Evolutionary conservation across 2,113 vertebrate genomes (phyloP).

Genomic region (Todiramphus chloris): DNA sequence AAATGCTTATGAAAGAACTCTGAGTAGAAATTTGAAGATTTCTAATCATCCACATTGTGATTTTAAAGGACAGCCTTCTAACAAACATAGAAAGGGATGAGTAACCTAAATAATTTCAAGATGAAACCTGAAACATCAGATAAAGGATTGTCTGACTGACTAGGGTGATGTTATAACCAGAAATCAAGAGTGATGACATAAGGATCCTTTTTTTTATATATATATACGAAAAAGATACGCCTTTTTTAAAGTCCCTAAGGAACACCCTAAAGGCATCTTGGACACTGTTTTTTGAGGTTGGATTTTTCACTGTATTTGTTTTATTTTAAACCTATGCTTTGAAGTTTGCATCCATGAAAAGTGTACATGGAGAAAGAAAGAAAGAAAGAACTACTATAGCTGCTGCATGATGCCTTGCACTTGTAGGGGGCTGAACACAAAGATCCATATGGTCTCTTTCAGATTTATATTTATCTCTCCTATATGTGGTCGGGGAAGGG

Average conservation of each 20-base stretch:
- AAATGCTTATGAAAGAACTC: neutral
- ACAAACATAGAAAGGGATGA: neutral
- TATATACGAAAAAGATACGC: fast-evolving
- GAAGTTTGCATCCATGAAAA: neutral
- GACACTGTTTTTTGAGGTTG: neutral
- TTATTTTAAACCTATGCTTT: neutral
- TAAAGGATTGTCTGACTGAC: neutral
- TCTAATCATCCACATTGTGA: neutral
- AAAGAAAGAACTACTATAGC: neutral
- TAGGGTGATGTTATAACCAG: neutral
- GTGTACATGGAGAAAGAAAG: neutral
- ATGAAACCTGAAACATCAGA: neutral
- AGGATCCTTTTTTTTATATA: fast-evolving
- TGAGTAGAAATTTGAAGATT: neutral
- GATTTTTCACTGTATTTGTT: neutral
- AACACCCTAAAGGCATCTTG: neutral
- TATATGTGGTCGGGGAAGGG: fast-evolving
- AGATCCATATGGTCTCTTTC: neutral
- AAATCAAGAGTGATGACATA: neutral
- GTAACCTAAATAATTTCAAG: neutral
- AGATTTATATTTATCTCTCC: neutral
- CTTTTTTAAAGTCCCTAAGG: neutral
- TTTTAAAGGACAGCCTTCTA: neutral
- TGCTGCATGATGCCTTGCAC: neutral
- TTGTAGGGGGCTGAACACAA: neutral